Evolutionary conservation across 2,797 vertebrate species (phyloP).

Genomic region (Hyperoplus immaculatus): DNA sequence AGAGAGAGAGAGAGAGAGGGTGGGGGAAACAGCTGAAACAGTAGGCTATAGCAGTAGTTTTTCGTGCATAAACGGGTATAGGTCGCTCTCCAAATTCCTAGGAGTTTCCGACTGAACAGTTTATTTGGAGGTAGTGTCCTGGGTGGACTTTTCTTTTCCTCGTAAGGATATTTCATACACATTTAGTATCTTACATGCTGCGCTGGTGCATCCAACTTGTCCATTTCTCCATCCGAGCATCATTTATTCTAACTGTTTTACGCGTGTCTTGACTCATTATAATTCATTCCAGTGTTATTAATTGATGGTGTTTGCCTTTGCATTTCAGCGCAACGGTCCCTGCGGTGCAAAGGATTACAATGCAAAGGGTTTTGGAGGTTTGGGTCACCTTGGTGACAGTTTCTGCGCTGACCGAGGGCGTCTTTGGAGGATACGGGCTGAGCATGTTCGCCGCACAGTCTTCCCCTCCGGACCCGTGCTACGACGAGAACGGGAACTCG

Average conservation of each 20-base stretch:
- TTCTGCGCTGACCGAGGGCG: constrained; percentile 86
- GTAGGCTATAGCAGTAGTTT: constrained; percentile 35
- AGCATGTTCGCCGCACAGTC: constrained; percentile 96
- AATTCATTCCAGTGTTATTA: not conserved
- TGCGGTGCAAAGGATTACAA: constrained; percentile 79
- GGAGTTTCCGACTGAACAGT: constrained; percentile 72
- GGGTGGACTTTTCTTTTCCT: constrained; percentile 79
- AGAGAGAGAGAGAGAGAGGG: constrained; percentile 40
- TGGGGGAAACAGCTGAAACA: constrained; percentile 27
- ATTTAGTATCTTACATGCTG: constrained; percentile 43
- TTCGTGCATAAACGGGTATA: constrained; percentile 67
- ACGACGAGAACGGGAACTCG: constrained; percentile 95
- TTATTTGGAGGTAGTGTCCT: constrained; percentile 76
- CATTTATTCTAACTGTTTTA: constrained; percentile 10
- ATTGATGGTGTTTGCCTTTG: constrained; percentile 1
- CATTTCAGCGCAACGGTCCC: constrained; percentile 65
- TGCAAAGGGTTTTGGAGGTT: constrained; percentile 86
- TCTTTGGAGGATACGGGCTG: constrained; percentile 88
- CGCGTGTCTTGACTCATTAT: not conserved
- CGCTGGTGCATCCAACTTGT: constrained; percentile 20
- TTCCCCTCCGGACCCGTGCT: constrained; percentile 96
- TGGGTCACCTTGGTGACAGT: constrained; percentile 90
- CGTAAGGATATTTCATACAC: constrained; percentile 73
- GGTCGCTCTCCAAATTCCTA: constrained; percentile 56
- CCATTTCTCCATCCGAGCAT: constrained; percentile 13